Conservation (phyloP, 53 echinoderm and acorn worm species). For the Paracentrotus lividus region DNA sequence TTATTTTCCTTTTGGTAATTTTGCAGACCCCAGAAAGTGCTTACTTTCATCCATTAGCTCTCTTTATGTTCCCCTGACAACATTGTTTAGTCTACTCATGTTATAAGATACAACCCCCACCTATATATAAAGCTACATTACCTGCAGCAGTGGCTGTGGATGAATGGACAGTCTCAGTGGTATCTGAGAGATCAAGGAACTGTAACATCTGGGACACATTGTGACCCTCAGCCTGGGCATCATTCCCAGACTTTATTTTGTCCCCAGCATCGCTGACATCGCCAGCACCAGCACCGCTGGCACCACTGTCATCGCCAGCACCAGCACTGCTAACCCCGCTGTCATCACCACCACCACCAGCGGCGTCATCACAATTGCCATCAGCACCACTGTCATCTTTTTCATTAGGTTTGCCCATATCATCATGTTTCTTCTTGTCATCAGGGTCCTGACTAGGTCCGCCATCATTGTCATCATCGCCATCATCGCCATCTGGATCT, state of each 20-base stretch:
- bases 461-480: background rate
- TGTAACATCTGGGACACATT: background rate
- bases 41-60: too few species aligned
- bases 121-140: too few species aligned
- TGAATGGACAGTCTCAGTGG: background rate
- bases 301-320: too few species aligned
- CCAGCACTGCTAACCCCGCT: too few species aligned
- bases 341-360: background rate
- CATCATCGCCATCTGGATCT: constrained; percentile 21
- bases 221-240: background rate
- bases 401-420: background rate
- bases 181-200: background rate
- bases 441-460: background rate
- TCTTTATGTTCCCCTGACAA: too few species aligned
- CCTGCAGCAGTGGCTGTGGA: background rate
- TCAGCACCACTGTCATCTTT: background rate
- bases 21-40: too few species aligned
- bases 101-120: too few species aligned
- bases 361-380: background rate
- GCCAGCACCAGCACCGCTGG: too few species aligned
- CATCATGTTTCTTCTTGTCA: background rate
- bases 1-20: too few species aligned
- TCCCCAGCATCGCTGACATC: too few species aligned
- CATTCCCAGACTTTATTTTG: too few species aligned
- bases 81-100: too few species aligned